Percentiles rank a stretch among this genome's conserved stretches.
Evolutionary conservation across 1,140 invertebrate genomes (phyloP).

Genomic region (Wiebesia pumilae): DNA sequence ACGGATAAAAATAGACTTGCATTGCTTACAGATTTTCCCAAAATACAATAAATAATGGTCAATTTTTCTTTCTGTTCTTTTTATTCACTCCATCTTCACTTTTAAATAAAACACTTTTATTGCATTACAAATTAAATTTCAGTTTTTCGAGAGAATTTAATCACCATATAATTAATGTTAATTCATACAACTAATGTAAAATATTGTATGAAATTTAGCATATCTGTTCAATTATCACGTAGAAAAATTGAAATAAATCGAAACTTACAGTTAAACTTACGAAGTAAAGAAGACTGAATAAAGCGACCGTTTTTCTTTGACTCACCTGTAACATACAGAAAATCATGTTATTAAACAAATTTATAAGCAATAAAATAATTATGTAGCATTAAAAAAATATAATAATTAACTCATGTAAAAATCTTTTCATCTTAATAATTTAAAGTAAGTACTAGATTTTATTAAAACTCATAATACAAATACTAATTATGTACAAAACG

Average conservation of each 20-base stretch:
- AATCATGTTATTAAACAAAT: not conserved
- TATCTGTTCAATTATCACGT: not conserved
- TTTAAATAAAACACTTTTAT: not conserved
- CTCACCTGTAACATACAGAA: constrained; percentile 43
- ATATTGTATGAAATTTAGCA: not conserved
- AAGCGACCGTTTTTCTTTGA: not conserved
- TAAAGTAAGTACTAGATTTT: too few species aligned
- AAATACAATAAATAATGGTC: too few species aligned
- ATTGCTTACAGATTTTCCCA: too few species aligned
- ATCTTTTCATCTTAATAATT: too few species aligned
- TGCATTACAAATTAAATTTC: not conserved
- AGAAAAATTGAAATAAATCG: not conserved
- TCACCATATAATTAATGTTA: too few species aligned
- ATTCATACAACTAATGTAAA: not conserved
- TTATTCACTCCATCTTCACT: not conserved
- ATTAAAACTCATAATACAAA: too few species aligned
- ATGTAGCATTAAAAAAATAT: too few species aligned
- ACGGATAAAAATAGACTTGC: too few species aligned
- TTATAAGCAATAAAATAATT: not conserved
- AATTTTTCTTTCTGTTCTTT: too few species aligned
- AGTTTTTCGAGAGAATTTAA: too few species aligned
- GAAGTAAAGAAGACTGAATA: not conserved
- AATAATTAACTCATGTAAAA: too few species aligned
- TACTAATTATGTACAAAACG: too few species aligned
- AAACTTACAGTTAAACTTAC: constrained; percentile 6